These are phyloP conservation scores for Diogma glabrata DNA, from an alignment of 2,888 invertebrate genomes.

Conservation along the genomic window DNA sequence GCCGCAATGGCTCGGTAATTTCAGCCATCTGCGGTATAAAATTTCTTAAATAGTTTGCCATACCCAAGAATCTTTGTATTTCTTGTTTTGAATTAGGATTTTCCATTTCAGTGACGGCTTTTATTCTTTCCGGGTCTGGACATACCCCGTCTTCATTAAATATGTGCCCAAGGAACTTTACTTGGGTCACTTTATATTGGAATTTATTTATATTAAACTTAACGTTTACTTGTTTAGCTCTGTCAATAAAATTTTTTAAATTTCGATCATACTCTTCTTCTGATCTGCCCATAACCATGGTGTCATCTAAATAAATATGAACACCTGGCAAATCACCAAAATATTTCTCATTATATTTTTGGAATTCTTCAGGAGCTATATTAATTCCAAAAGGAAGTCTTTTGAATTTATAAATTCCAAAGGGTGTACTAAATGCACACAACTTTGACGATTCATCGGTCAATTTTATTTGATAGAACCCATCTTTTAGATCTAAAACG, in stretches of 20 bases:
- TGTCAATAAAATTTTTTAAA: background rate
- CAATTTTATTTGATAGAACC: conserved; percentile 16
- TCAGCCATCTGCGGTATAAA: conserved; percentile 17
- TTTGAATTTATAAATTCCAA: conserved; percentile 15
- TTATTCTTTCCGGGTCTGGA: too few species aligned
- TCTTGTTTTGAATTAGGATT: too few species aligned
- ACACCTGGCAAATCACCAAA: background rate
- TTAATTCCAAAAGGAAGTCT: too few species aligned
- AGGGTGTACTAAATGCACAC: conserved; percentile 17
- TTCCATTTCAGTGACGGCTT: too few species aligned
- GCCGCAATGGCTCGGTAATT: conserved; percentile 14
- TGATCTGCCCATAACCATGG: background rate
- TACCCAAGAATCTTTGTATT: conserved; percentile 9
- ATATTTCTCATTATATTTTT: background rate
- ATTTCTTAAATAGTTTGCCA: conserved; percentile 16
- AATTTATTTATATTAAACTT: too few species aligned
- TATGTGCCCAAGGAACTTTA: too few species aligned
- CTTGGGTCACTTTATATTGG: too few species aligned
- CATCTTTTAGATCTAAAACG: conserved; percentile 15
- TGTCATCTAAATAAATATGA: background rate
- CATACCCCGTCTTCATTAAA: too few species aligned
- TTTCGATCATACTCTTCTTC: too few species aligned
- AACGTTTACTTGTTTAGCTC: background rate
- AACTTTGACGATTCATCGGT: conserved; percentile 13
- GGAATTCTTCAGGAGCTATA: too few species aligned